Percentiles rank a stretch among this genome's conserved stretches.
Evolutionary conservation across 2,113 vertebrate genomes (phyloP).

Genomic region (Xenopus tropicalis): UCB_Xtro_10.0 CM004443.2:142785001-142785500

Average conservation of each 20-base stretch:
- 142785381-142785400: conserved; percentile 32
- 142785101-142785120: conserved; percentile 24
- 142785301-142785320: conserved; percentile 23
- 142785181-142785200: neutral
- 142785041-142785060: conserved; percentile 5
- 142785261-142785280: conserved; percentile 15
- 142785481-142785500: conserved; percentile 18
- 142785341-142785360: conserved; percentile 21
- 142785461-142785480: neutral
- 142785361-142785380: conserved; percentile 26
- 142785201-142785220: conserved; percentile 1
- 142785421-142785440: conserved; percentile 1
- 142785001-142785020: conserved; percentile 27
- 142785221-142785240: conserved; percentile 12
- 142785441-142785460: neutral
- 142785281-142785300: conserved; percentile 27
- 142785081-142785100: conserved; percentile 18
- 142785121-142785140: conserved; percentile 19
- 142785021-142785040: neutral
- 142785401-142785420: conserved; percentile 34
- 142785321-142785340: conserved; percentile 17
- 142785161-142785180: conserved; percentile 17
- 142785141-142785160: conserved; percentile 17
- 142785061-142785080: neutral
- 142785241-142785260: conserved; percentile 16